phyloP scores from a whole-genome alignment of 2,888 invertebrate species.

The Phalangium opilio region DNA sequence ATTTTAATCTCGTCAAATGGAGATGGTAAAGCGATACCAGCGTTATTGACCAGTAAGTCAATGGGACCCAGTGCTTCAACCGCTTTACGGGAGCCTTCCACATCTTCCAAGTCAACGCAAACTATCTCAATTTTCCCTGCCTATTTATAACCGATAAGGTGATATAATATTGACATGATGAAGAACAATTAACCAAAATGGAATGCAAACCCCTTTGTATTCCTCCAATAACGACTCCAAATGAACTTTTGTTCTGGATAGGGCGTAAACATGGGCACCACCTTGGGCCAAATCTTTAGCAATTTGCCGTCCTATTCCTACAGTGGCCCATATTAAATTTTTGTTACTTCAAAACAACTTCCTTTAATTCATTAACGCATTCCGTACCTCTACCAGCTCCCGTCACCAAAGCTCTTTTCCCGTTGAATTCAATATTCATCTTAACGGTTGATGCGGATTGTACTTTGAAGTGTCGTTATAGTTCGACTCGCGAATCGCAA shows the following conservation, averaged over 20 bases:
- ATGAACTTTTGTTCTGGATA: slow-evolving; percentile 50
- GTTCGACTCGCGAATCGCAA: no score
- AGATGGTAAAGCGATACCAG: slow-evolving; percentile 37
- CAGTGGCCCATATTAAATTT: no score
- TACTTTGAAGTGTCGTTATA: no score
- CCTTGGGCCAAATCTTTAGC: slow-evolving; percentile 49
- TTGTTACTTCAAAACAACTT: no score
- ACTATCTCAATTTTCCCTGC: slow-evolving; percentile 40
- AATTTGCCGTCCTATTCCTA: slow-evolving; percentile 53
- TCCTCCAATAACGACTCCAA: slow-evolving; percentile 40
- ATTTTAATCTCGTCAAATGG: no score
- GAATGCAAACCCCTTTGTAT: no score
- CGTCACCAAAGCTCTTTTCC: slow-evolving; percentile 57
- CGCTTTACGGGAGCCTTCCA: slow-evolving; percentile 50
- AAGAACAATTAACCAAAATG: no score
- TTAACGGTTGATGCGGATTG: no score
- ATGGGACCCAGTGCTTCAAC: slow-evolving; percentile 47
- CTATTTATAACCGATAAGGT: no score
- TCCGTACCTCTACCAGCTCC: not conserved
- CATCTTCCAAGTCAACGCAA: slow-evolving; percentile 54
- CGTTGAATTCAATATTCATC: slow-evolving; percentile 54
- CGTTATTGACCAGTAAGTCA: slow-evolving; percentile 79
- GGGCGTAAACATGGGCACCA: slow-evolving; percentile 60
- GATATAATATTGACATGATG: no score
- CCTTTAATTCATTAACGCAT: no score